Conservation (phyloP, 1,140 invertebrate genomes). For the Luehdorfia chinensis region DNA sequence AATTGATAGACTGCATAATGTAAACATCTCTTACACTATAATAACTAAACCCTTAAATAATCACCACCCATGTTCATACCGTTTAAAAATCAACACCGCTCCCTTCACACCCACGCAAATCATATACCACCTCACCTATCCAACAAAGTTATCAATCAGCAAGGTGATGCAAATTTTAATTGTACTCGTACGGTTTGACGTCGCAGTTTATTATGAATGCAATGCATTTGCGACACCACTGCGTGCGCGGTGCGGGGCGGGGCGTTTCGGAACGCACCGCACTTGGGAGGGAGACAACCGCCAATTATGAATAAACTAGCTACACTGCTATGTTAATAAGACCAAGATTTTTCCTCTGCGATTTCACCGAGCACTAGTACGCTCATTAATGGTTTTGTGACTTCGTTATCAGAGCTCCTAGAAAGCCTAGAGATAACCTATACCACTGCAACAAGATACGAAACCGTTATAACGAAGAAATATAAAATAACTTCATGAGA, state of each 20-base stretch:
- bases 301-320: constrained; percentile 73
- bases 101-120: constrained; percentile 37
- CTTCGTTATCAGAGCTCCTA: constrained; percentile 54
- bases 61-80: no score
- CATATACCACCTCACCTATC: constrained; percentile 46
- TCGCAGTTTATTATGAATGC: constrained; percentile 58
- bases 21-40: no score
- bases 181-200: constrained; percentile 48
- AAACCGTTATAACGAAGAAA: constrained; percentile 17
- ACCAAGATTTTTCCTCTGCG: constrained; percentile 69
- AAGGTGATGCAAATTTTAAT: constrained; percentile 72
- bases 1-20: no score
- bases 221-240: constrained; percentile 45
- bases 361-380: constrained; percentile 65
- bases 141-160: constrained; percentile 71
- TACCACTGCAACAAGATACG: constrained; percentile 20
- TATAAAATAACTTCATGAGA: no score
- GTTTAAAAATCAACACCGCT: constrained; percentile 8
- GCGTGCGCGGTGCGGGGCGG: constrained; percentile 23
- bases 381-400: constrained; percentile 68
- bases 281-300: constrained; percentile 53
- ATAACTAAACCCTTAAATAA: no score
- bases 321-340: constrained; percentile 72
- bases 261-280: constrained; percentile 41
- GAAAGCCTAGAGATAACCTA: constrained; percentile 54